phyloP scores from a whole-genome alignment of 2,888 invertebrate genomes.

The Amitus sp. region DNA sequence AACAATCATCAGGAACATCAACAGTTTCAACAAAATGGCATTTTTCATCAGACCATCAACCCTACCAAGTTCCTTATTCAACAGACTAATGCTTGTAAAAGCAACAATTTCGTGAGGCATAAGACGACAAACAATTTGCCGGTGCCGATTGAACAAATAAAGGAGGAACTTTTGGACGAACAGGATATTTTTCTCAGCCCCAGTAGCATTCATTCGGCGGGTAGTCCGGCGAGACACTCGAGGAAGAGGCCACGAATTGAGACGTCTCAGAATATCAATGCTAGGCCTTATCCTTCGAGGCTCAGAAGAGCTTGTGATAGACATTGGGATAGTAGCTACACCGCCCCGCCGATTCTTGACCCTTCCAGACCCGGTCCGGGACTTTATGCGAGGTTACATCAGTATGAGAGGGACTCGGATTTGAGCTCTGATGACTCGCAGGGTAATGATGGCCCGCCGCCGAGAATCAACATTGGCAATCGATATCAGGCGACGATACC shows the following conservation, averaged over 20 bases:
- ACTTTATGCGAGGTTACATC: constrained; percentile 71
- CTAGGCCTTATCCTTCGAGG: constrained; percentile 61
- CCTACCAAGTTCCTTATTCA: constrained; percentile 62
- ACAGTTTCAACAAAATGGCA: constrained; percentile 56
- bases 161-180: constrained; percentile 75
- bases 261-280: constrained; percentile 65
- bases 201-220: constrained; percentile 72
- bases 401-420: constrained; percentile 60
- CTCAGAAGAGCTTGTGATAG: constrained; percentile 62
- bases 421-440: constrained; percentile 62
- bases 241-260: constrained; percentile 75
- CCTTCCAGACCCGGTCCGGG: constrained; percentile 92
- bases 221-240: constrained; percentile 73
- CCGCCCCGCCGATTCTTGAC: constrained; percentile 93
- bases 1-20: constrained; percentile 42
- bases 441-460: constrained; percentile 68
- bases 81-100: constrained; percentile 45
- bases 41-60: constrained; percentile 58
- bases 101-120: constrained; percentile 48
- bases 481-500: constrained; percentile 89
- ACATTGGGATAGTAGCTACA: constrained; percentile 72
- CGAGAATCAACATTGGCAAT: constrained; percentile 87
- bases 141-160: constrained; percentile 64
- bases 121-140: constrained; percentile 51
- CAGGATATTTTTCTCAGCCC: constrained; percentile 82